Evolutionary conservation across 2,888 invertebrate genomes (phyloP), one percentile per base, ranked within the genome.

Genomic region (Tinea semifulvella): DNA sequence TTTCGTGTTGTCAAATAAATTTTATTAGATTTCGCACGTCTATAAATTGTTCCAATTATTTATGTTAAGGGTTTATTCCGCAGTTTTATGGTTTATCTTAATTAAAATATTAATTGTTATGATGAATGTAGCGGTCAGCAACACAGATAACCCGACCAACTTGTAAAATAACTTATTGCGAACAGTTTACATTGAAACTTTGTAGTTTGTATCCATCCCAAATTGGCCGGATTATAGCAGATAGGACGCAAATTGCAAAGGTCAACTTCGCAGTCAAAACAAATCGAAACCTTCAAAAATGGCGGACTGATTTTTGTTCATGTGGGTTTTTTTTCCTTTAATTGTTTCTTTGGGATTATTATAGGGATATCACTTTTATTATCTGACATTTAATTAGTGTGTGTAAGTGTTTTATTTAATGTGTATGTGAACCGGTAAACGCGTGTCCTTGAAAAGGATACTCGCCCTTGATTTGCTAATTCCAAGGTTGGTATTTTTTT

Each of bases 211-310:
- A 22, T 58, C 60, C 66, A 56, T 56, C 60, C 47, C 45, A 58
- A 56, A 64, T 74, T 63, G 53, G 67, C 61, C 60, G 65, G 54
- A 46, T 68, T 61, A 63, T 58, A 60, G 51, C 58, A 63, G 65
- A 64, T 69, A 65, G 71, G 70, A 71, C 75, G 71, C 70, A 72
- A 71, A 68, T 68, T 71, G 65, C 53, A 54, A 70, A 75, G 75
- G 77, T 74, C 76, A 73, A 73, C 65, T 62, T 65, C 56, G 68
- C 79, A 74, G 79, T 79, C 80, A 79, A 71, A 81, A 82, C 81
- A 81, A 72, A 77, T 76, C 74, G 73, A 71, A 69, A 60, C 53
- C 58, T 40, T 63, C 67, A 72, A 79, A 80, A 65, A 81, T 81
- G 81, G 80, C 81, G 63, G 70, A 61, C 63, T 52, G 60, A 56